phyloP scores from a whole-genome alignment of 2,113 vertebrate genomes.

The Sakesphorus luctuosus region DNA sequence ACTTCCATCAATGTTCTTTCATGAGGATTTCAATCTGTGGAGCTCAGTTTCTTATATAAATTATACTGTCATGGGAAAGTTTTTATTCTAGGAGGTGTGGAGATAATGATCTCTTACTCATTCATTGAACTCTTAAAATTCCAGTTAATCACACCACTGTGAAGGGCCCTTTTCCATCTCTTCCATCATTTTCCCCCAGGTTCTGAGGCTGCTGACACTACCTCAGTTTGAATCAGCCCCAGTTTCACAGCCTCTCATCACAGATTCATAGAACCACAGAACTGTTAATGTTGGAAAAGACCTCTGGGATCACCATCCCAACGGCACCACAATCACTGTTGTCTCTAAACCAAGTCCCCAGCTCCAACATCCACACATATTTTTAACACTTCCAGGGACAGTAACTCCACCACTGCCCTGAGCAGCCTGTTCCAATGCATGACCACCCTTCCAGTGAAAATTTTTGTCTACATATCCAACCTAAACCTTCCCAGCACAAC shows the following conservation, averaged over 20 bases:
- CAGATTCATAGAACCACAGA: not conserved
- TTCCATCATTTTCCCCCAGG: too few relatives aligned
- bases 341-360: not conserved
- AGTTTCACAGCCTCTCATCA: not conserved
- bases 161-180: not conserved
- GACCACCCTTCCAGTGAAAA: accelerated
- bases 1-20: not conserved
- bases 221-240: not conserved
- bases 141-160: not conserved
- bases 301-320: not conserved
- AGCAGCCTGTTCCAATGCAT: not conserved
- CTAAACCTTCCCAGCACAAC: not conserved
- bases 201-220: not conserved
- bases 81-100: not conserved
- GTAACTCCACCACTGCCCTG: too few relatives aligned
- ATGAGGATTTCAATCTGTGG: not conserved
- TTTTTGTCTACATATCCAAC: too few relatives aligned
- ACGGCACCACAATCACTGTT: accelerated
- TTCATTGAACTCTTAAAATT: not conserved
- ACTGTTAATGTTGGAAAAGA: not conserved
- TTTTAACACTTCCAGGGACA: not conserved
- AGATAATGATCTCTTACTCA: not conserved
- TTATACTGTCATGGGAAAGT: not conserved
- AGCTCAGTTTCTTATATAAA: not conserved
- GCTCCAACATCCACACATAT: not conserved